Base-by-base conservation (phyloP, 2,888 invertebrate genomes). In the Acanthococcus lagerstroemiae region DNA sequence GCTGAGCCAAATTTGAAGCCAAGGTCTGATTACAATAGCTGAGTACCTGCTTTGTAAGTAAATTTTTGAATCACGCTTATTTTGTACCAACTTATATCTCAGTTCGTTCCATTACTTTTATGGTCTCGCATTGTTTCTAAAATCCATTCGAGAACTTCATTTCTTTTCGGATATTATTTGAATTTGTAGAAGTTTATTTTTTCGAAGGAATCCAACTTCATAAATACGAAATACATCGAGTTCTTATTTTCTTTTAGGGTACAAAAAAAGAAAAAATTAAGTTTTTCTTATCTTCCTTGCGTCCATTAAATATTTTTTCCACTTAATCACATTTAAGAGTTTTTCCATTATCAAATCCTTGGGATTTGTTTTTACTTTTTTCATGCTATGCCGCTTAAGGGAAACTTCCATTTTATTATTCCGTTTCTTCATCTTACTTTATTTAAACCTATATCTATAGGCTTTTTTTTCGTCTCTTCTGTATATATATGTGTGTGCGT, bases 301-400 rank as follows among this genome's bases (percentile, higher is more conserved):
- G 37, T 63, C 63, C 63, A 63, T 63, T 63, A 63, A 63, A 63
- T 63, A 63, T 63, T 63, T 63, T 60, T 63, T 63, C 63, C 63
- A 63, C 63, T 63, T 63, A 63, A 63, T 63, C 63, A 63, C 63
- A 63, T 63, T 63, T 63, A 63, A 63, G 63, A 63, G 63, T 63
- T 63, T 63, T 63, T 63, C 63, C 63, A 63, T 63, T 63, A 63
- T 63, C 63, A 63, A 63, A 63, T 63, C 63, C 63, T 52, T 24
- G 63, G 54, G 63, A 63, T 63, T 63, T 63, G 63, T 63, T 63
- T 63, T 63, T 63, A 63, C 63, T 63, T 63, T 63, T 63, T 63
- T 63, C 44, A 27, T 63, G 44, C 63, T 52, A 54, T 63, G 37
- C 30, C 30, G 63, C 63, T 63, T 54, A 54, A 63, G 63, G 63